Percentiles rank a stretch among this genome's conserved stretches.
These are phyloP conservation scores for Mormyrus iriodes DNA, from an alignment of 2,113 vertebrate genomes.

Conservation along the genomic window DNA sequence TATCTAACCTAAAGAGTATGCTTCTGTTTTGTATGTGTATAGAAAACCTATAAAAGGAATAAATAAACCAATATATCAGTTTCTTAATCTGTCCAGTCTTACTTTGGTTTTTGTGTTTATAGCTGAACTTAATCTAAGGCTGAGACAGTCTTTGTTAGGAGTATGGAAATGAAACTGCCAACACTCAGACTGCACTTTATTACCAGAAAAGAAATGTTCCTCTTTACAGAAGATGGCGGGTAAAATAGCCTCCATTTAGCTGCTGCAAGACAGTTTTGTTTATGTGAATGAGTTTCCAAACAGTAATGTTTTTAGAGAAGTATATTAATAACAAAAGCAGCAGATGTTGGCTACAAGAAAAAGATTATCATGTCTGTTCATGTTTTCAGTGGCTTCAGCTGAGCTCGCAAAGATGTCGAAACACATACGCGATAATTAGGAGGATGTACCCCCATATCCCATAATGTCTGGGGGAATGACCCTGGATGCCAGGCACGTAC, in stretches of 20 bases:
- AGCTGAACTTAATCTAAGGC: background rate
- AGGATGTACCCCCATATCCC: background rate
- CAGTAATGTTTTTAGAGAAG: background rate
- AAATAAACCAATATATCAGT: slow-evolving; percentile 58
- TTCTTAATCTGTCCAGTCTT: slow-evolving; percentile 27
- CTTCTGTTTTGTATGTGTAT: slow-evolving; percentile 53
- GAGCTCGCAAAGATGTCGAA: background rate
- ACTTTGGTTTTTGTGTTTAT: background rate
- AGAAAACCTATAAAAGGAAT: slow-evolving; percentile 35
- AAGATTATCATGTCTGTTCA: background rate
- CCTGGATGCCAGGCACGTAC: background rate
- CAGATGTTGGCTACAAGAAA: background rate
- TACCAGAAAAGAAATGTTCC: background rate
- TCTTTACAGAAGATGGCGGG: background rate
- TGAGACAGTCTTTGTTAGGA: background rate
- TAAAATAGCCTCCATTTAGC: background rate
- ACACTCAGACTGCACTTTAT: background rate
- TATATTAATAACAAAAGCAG: background rate
- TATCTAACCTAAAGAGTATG: slow-evolving; percentile 57
- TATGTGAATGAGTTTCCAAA: background rate
- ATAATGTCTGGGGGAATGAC: no score
- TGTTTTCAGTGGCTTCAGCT: background rate
- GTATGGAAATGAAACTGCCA: background rate
- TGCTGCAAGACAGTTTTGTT: background rate
- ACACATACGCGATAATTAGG: background rate